Base-by-base conservation (phyloP, 2,888 invertebrate species). In the Hirtodrosophila trivittata region DNA sequence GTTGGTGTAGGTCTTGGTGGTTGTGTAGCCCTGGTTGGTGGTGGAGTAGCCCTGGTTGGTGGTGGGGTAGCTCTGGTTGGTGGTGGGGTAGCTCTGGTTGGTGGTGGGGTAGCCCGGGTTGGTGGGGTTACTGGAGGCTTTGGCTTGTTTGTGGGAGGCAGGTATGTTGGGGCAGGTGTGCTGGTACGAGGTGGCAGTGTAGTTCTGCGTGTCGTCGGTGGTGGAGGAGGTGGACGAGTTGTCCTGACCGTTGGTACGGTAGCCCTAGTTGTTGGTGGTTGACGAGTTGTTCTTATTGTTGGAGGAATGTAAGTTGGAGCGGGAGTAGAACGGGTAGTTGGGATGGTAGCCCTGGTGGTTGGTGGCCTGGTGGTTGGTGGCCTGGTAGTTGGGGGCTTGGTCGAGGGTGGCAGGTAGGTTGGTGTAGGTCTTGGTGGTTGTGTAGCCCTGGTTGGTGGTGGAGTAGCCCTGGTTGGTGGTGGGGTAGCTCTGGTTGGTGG, bases 281-380 rank as follows among this genome's bases (percentile, higher is more conserved):
- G 59, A 66, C 16, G 77, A 10, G 77, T 59, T 59, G 3, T 52
- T 54, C 3, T 21, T 2, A 21, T 21, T 1, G 66, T 50, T 3
- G 75, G 77, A 9, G 75, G 71, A 55, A 77, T 37, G n/a, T 56
- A 55, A 26, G 65, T 58, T 21, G 64, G 73, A 3, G 67, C 67
- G 39, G 47, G 10, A 13, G 21, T 45, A 25, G 28, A 45, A n/a
- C 65, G 13, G 81, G 88, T 43, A n/a, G 71, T 62, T 6, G 56
- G 50, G 63, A 55, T 28, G 62, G 32, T 45, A 21, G 18, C 5
- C 5, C 18, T 51, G 0, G 38, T 43, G 13, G 35, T 42, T 21
- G 28, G 86, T 57, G 64, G 65, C 1, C 32, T 33, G 16, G 69
- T 21, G 68, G 51, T 41, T 63, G 66, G 9, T 3, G 60, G 45